phyloP scores from a whole-genome alignment of 2,113 vertebrate species.

The Labeo catla region DNA sequence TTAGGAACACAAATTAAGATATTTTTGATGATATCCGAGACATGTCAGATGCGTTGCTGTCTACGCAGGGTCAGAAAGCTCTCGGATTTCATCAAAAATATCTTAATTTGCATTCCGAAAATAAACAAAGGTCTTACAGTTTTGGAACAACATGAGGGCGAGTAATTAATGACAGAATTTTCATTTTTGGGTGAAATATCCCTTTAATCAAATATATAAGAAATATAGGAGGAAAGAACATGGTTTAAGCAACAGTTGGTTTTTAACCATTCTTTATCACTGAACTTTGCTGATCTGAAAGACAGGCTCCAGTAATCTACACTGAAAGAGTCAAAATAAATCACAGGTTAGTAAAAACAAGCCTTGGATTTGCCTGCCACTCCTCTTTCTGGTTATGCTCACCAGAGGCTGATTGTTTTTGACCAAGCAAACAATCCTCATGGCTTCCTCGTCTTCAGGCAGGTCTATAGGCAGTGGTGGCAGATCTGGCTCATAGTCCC shows the following conservation, averaged over 20 bases:
- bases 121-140: no score
- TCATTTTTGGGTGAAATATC: no score
- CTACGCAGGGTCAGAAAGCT: no score
- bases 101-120: no score
- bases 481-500: constrained; percentile 88
- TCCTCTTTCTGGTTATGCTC: constrained; percentile 59
- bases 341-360: constrained; percentile 27
- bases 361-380: constrained; percentile 14
- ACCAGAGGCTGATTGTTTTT: constrained; percentile 98
- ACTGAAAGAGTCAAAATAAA: constrained; percentile 12
- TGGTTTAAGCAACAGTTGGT: not conserved
- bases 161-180: no score
- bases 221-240: not conserved
- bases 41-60: no score
- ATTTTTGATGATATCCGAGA: no score
- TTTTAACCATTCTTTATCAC: not conserved
- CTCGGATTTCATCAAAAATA: no score
- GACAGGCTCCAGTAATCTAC: not conserved
- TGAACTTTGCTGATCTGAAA: constrained; percentile 1
- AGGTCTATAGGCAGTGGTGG: constrained; percentile 88
- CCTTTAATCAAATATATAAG: not conserved
- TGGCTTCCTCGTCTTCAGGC: constrained; percentile 89
- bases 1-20: no score
- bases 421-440: constrained; percentile 92
- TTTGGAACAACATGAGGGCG: no score